phyloP scores from a whole-genome alignment of 2,888 invertebrate genomes.

The Drosophila lacicola region DNA sequence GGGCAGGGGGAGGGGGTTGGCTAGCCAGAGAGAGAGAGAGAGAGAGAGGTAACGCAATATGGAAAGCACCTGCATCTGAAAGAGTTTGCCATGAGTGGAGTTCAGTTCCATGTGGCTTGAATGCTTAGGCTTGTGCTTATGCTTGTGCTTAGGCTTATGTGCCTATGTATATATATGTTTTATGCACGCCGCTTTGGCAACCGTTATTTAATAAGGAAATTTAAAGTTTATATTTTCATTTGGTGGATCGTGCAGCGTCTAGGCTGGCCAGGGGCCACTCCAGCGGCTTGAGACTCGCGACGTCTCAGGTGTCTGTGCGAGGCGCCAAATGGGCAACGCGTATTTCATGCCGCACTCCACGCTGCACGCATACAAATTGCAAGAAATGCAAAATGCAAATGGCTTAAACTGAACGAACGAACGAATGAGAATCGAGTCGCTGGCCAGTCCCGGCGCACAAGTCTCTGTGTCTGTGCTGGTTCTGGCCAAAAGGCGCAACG shows the following conservation, averaged over 20 bases:
- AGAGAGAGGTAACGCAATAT: constrained; percentile 22
- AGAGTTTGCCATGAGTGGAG: constrained; percentile 11
- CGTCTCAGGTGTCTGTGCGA: constrained; percentile 52
- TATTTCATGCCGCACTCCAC: constrained; percentile 51
- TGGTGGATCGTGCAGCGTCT: constrained; percentile 53
- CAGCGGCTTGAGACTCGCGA: constrained; percentile 13
- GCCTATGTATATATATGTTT: background rate
- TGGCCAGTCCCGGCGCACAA: background rate
- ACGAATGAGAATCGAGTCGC: constrained; percentile 21
- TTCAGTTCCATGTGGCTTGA: constrained; percentile 5
- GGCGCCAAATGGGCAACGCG: constrained; percentile 74
- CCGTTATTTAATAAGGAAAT: constrained; percentile 79
- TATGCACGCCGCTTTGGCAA: constrained; percentile 55
- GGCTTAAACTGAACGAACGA: constrained; percentile 6
- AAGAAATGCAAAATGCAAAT: constrained; percentile 36
- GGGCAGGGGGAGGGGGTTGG: background rate
- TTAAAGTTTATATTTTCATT: constrained; percentile 69
- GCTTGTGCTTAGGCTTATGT: background rate
- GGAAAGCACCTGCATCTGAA: constrained; percentile 27
- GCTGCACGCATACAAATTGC: constrained; percentile 74
- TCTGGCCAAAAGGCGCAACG: constrained; percentile 64
- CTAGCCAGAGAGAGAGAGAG: background rate
- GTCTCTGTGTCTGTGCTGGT: constrained; percentile 1
- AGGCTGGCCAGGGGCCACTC: constrained; percentile 37
- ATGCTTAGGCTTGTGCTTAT: constrained; percentile 4